Conservation (phyloP, 2,113 vertebrate species). For the Scomber scombrus region DNA sequence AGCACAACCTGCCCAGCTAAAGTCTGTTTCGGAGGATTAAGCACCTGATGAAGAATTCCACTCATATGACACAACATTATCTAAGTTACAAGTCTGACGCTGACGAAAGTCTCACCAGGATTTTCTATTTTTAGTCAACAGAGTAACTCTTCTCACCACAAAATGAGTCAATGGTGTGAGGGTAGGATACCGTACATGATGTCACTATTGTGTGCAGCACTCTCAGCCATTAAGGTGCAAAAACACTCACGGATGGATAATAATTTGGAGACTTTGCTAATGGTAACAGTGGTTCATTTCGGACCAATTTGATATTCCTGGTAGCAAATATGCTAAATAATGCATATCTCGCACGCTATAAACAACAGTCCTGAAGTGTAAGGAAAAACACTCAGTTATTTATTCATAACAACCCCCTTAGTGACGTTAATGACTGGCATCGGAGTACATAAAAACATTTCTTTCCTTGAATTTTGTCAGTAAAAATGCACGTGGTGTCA, state of each 20-base stretch:
- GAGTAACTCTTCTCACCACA: neutral
- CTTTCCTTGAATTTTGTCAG: conserved; percentile 5
- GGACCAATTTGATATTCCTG: conserved; percentile 20
- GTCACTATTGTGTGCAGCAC: neutral
- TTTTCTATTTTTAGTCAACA: conserved; percentile 30
- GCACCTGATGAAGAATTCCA: neutral
- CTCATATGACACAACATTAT: conserved; percentile 2
- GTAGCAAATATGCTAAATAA: conserved; percentile 38
- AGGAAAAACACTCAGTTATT: conserved; percentile 31
- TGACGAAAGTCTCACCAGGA: neutral
- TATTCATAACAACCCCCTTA: conserved; percentile 34
- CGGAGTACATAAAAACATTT: conserved; percentile 9
- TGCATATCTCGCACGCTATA: conserved; percentile 15
- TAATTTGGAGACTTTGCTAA: neutral
- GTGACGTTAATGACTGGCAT: conserved; percentile 38
- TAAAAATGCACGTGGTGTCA: conserved; percentile 4
- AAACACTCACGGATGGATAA: neutral
- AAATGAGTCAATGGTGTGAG: neutral
- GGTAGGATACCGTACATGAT: neutral
- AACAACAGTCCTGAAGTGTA: conserved; percentile 11
- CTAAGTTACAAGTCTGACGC: neutral
- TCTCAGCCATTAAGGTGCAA: neutral
- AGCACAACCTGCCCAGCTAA: too few relatives aligned
- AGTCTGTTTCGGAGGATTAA: neutral
- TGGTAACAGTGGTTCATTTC: conserved; percentile 17